Conservation (phyloP, 1,140 invertebrate genomes). For the Pseudoatta argentina region DNA sequence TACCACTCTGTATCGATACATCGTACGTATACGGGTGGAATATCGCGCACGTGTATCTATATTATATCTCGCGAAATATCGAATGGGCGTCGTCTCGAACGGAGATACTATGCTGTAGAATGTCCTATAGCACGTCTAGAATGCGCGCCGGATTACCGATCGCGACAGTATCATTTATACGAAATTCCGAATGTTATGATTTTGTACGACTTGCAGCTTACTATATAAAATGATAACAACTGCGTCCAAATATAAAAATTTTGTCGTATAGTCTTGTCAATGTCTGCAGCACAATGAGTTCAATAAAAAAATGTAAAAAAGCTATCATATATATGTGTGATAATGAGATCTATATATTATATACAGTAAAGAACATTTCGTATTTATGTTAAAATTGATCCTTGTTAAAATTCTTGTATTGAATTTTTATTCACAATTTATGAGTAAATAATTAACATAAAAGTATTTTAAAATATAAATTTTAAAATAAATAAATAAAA, state of each 20-base stretch:
- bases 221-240: background rate
- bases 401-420: no score
- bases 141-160: slow-evolving; percentile 34
- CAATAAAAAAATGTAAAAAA: background rate
- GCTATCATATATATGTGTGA: background rate
- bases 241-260: background rate
- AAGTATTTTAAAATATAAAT: no score
- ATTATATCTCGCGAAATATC: slow-evolving; percentile 83
- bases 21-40: slow-evolving; percentile 46
- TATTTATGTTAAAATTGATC: no score
- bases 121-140: slow-evolving; percentile 57
- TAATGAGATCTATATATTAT: background rate
- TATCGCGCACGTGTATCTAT: slow-evolving; percentile 77
- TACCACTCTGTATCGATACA: slow-evolving; percentile 69
- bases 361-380: no score
- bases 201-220: background rate
- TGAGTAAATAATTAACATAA: no score
- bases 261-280: background rate
- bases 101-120: slow-evolving; percentile 68
- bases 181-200: slow-evolving; percentile 21
- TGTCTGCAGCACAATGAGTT: background rate
- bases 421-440: no score
- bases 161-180: slow-evolving; percentile 35
- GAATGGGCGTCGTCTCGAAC: slow-evolving; percentile 75
- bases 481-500: no score